These are phyloP conservation scores for Athene noctua DNA, from an alignment of 2,113 vertebrate genomes.

Conservation along the genomic window DNA sequence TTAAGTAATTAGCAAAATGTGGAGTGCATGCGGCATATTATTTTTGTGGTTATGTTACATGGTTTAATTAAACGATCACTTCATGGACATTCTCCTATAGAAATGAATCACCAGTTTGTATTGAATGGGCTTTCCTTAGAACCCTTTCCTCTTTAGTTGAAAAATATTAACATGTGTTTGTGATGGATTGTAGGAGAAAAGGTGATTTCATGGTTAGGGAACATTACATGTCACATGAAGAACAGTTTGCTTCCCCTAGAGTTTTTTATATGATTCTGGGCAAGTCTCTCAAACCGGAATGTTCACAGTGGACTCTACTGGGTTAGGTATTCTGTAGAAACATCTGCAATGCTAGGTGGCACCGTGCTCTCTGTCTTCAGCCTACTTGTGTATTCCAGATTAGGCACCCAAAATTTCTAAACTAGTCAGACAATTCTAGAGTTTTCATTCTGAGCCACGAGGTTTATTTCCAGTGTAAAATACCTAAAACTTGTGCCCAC, in stretches of 20 bases:
- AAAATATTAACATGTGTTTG: background rate
- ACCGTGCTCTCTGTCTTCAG: background rate
- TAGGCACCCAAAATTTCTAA: background rate
- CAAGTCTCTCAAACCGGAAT: background rate
- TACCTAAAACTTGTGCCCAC: background rate
- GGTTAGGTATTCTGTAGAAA: background rate
- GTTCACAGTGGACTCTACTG: background rate
- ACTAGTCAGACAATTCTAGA: background rate
- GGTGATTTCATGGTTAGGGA: background rate
- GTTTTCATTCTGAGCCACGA: background rate
- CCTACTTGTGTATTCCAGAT: background rate
- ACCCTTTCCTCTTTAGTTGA: background rate
- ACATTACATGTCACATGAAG: background rate
- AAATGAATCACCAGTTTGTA: background rate
- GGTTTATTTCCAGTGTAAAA: background rate
- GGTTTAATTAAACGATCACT: background rate
- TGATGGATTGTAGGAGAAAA: background rate
- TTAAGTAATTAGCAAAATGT: background rate
- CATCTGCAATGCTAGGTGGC: fast-evolving
- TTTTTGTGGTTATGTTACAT: background rate
- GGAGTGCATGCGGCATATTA: background rate
- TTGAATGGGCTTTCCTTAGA: background rate
- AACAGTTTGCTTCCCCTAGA: background rate
- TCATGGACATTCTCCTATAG: background rate
- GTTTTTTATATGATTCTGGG: background rate